Percentiles rank a stretch among this genome's conserved stretches.
These are phyloP conservation scores for Drosophila malerkotliana DNA, from an alignment of 1,140 invertebrate genomes.

Conservation along the genomic window DNA sequence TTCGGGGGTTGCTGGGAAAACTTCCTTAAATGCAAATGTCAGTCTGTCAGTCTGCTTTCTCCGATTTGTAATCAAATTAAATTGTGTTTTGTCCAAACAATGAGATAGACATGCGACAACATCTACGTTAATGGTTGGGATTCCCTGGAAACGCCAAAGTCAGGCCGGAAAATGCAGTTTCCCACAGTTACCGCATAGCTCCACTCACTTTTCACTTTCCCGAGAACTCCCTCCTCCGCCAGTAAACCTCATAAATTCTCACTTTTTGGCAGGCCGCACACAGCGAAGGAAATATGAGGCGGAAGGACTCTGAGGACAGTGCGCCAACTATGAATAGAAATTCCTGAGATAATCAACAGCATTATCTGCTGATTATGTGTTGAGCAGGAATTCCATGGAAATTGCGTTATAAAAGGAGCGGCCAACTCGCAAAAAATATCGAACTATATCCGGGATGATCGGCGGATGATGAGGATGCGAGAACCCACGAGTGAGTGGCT, in stretches of 20 bases:
- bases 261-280: slow-evolving; percentile 65
- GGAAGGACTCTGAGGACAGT: slow-evolving; percentile 56
- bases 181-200: slow-evolving; percentile 39
- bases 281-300: slow-evolving; percentile 65
- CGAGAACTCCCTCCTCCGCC: slow-evolving; percentile 14
- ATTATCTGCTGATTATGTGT: slow-evolving; percentile 76
- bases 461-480: slow-evolving; percentile 65
- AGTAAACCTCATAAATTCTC: slow-evolving; percentile 47
- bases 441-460: slow-evolving; percentile 82
- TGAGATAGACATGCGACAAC: slow-evolving; percentile 38
- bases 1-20: slow-evolving; percentile 47
- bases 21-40: slow-evolving; percentile 30
- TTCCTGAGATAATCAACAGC: slow-evolving; percentile 79
- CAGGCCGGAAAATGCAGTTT: slow-evolving; percentile 40
- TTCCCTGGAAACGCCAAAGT: slow-evolving; percentile 29
- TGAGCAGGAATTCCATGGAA: slow-evolving; percentile 67
- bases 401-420: slow-evolving; percentile 66
- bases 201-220: slow-evolving; percentile 30
- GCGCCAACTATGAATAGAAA: slow-evolving; percentile 64
- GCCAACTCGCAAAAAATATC: slow-evolving; percentile 62
- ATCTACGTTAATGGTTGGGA: slow-evolving; percentile 16
- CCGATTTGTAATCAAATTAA: slow-evolving; percentile 70
- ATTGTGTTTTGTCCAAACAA: slow-evolving; percentile 56
- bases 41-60: slow-evolving; percentile 6
- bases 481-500: slow-evolving; percentile 70